These are phyloP conservation scores for Limonius californicus DNA, from an alignment of 1,140 invertebrate species.

Conservation along the genomic window DNA sequence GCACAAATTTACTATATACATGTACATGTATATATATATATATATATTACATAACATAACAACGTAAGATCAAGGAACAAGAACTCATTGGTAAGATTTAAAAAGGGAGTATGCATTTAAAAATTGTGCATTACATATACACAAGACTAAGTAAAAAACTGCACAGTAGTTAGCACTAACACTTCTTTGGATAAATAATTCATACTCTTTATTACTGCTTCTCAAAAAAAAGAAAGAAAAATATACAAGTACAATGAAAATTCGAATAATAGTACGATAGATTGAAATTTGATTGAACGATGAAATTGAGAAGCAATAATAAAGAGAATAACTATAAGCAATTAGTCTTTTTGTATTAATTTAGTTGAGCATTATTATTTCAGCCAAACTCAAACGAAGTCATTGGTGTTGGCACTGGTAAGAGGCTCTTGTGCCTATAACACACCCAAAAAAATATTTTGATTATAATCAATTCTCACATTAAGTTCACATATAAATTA, in stretches of 20 bases:
- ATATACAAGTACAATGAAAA: neutral
- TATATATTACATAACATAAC: neutral
- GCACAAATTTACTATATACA: neutral
- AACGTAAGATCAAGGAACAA: constrained; percentile 3
- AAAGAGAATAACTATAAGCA: neutral
- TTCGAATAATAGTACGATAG: neutral
- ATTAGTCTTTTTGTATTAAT: constrained; percentile 11
- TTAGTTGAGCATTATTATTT: constrained; percentile 28
- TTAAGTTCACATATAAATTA: no score
- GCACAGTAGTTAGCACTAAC: constrained; percentile 1
- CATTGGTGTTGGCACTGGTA: constrained; percentile 66
- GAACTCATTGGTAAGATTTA: neutral
- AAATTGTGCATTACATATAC: neutral
- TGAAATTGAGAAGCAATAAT: constrained; percentile 1
- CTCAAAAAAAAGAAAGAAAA: neutral
- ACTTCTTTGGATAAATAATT: constrained; percentile 25
- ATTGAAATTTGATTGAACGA: neutral
- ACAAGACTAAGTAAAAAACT: neutral
- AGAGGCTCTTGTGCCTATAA: constrained; percentile 70
- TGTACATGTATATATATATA: neutral
- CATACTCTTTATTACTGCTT: constrained; percentile 15
- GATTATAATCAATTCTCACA: constrained; percentile 15
- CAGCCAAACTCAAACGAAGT: constrained; percentile 53
- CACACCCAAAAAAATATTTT: constrained; percentile 41
- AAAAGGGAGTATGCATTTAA: constrained; percentile 1